Base-by-base conservation (phyloP, 2,888 invertebrate species). In the Xestia rhomboidea region DNA sequence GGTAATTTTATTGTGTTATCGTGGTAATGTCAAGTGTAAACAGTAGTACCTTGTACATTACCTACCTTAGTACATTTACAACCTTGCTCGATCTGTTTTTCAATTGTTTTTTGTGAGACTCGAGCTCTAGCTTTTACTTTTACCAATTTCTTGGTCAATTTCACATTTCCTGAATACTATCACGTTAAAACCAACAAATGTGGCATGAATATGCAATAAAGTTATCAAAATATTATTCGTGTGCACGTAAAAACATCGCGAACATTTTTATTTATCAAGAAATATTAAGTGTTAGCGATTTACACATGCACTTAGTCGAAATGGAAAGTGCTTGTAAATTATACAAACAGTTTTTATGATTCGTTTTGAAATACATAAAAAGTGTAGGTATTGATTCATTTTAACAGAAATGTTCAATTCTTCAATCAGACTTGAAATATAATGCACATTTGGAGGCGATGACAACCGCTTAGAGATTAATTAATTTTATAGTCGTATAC, bases 1-100 rank as follows among this genome's bases (percentile, higher is more conserved):
- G 51, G 75, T 86, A 54, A 77, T 86, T 79, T 83, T 76, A 72
- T 75, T 66, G 7, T 80, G 66, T 30, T 85, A 82, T 84, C 83
- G 68, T 30, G n/a, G 57, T 75, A 83, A 64, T 67, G 83, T 82
- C 86, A 64, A 60, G 41, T 78, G 38, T 51, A 85, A 38, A 71
- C 38, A 27, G 63, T 73, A 71, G 57, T 79, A 60, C 38, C 38
- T 60, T 60, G 49, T 34, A 81, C 41, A 68, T 64, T 64, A 64
- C 44, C n/a, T 27, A n/a, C 30, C 46, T 64, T 62, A 66, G n/a
- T 64, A n/a, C 54, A 68, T 74, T 83, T 71, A 71, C 24, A 38
- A 57, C 34, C 30, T 69, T 51, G 21, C 13, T 27, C 11, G n/a
- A 74, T 66, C 51, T 66, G 66, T 67, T 72, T 57, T 64, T 34